Conservation (phyloP, 2,113 vertebrate species). For the Gopherus evgoodei region DNA sequence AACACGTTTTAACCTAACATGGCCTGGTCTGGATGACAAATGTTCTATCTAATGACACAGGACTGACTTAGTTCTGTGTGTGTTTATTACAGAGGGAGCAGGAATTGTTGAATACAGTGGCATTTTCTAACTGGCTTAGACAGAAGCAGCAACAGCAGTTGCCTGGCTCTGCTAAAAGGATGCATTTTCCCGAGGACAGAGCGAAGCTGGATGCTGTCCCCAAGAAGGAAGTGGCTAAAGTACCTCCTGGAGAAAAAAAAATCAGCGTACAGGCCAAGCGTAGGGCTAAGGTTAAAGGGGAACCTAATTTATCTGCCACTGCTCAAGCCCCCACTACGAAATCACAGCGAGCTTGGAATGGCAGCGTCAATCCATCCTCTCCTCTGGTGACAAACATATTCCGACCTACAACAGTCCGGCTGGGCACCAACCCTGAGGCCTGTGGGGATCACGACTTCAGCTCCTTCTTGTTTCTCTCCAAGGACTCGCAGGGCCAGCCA, state of each 20-base stretch:
- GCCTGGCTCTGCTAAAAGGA: not conserved
- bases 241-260: not conserved
- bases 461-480: slow-evolving; percentile 10
- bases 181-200: not conserved
- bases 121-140: slow-evolving; percentile 58
- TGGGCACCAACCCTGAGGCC: slow-evolving; percentile 34
- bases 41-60: not conserved
- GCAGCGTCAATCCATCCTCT: slow-evolving; percentile 36
- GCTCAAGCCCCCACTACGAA: not conserved
- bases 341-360: slow-evolving; percentile 28
- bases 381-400: not conserved
- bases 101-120: not conserved
- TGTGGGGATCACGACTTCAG: slow-evolving; percentile 6
- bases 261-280: not conserved
- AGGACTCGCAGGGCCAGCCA: fast-evolving
- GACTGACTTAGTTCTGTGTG: not conserved
- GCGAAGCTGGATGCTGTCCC: not conserved
- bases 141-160: not conserved
- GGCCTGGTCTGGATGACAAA: not conserved
- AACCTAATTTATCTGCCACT: not conserved
- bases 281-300: not conserved
- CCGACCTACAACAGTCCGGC: not conserved
- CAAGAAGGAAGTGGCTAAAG: not conserved
- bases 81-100: slow-evolving; percentile 51
- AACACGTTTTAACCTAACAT: not conserved